Evolutionary conservation across 2,888 invertebrate genomes (phyloP), one percentile per base, ranked within the genome.

Genomic region (Scaptomyza tumidula): DNA sequence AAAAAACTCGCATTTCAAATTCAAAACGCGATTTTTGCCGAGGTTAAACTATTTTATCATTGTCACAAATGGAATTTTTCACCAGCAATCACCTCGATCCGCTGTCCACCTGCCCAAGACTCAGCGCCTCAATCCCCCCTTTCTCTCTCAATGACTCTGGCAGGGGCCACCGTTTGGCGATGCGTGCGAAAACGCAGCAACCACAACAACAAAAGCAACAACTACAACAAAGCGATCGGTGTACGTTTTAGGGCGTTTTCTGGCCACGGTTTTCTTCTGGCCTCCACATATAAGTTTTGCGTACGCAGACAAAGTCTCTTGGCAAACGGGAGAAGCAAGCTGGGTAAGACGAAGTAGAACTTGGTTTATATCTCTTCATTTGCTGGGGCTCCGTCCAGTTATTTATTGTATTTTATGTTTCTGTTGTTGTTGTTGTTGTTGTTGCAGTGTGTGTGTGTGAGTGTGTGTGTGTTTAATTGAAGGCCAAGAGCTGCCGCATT

Each of bases 31-130:
- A 90, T 83, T 90, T 79, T 77, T 83, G 82, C 74, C 90, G 90
- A 90, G 90, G 90, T 89, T 90, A 90, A 90, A 90, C 90, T 90
- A 90, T 90, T 90, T 90, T 90, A 90, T 90, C 90, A 90, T 90
- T 90, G 90, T 90, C 90, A 90, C 90, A 90, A 90, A 89, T 83
- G 88, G 87, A 86, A 80, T 90, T 89, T 88, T 89, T 89, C 81
- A 84, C 85, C 86, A 88, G 79, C 78, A 74, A 77, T 75, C 75
- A 75, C 75, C 75, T 71, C 80, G 75, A 75, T 70, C 76, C 83
- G 83, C 60, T 68, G 65, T 79, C 80, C 88, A 88, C 86, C 83
- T 82, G 67, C 59, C 66, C 52, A 41, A 41, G 41, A 41, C 16
- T 10, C 41, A 27, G 27, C 14, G 6, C 52, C 52, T 1, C 50